Conservation (phyloP, 2,888 invertebrate species). For the Troides aeacus region DNA sequence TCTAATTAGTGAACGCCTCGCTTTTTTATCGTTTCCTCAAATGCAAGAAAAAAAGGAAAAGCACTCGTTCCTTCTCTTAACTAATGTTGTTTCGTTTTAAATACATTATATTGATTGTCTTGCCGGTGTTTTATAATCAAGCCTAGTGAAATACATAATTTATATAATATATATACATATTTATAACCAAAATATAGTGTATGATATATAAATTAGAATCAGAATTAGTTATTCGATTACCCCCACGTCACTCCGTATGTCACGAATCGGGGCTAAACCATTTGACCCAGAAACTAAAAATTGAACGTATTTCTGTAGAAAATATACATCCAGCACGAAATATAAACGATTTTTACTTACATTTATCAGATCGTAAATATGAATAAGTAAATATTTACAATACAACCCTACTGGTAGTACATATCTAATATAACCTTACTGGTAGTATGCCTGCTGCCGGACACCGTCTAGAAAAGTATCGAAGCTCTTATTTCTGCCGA, state of each 20-base stretch:
- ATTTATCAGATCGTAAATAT: not conserved
- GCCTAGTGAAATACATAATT: not conserved
- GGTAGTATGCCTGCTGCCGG: no score
- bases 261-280: constrained; percentile 21
- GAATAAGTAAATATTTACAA: not conserved
- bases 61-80: no score
- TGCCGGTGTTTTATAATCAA: not conserved
- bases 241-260: constrained; percentile 19
- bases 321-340: not conserved
- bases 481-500: no score
- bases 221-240: constrained; percentile 22
- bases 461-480: no score
- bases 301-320: not conserved
- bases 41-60: no score
- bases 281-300: constrained; percentile 24
- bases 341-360: not conserved
- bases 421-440: no score
- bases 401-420: no score
- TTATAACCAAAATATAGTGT: not conserved
- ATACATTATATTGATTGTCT: no score
- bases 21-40: no score
- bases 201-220: constrained; percentile 23
- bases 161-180: not conserved
- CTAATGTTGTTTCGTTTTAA: no score
- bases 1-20: no score